Conservation (phyloP, 2,113 vertebrate species). For the Heloderma charlesbogerti region DNA sequence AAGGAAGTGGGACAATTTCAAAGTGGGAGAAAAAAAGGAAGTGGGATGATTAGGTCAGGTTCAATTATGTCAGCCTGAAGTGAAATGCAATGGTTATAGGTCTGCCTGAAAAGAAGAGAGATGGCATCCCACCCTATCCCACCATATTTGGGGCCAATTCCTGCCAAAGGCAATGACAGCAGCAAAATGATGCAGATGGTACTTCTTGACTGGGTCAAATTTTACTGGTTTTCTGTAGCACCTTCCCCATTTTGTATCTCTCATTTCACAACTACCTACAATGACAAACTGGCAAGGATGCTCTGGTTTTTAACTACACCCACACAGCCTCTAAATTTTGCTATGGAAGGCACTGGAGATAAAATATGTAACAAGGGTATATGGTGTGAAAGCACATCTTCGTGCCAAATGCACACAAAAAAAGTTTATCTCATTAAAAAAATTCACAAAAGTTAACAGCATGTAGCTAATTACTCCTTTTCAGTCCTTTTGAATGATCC, state of each 20-base stretch:
- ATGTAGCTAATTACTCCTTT: not conserved
- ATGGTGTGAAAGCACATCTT: not conserved
- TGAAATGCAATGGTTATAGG: not conserved
- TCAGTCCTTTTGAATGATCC: conserved; percentile 33
- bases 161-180: not conserved
- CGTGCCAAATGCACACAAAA: conserved; percentile 27
- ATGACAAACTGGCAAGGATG: not conserved
- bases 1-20: not conserved
- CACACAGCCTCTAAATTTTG: conserved; percentile 5
- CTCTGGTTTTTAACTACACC: conserved; percentile 8
- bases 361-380: conserved; percentile 11
- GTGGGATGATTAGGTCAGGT: not conserved
- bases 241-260: not conserved
- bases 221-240: not conserved
- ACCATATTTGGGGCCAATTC: not conserved
- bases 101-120: not conserved
- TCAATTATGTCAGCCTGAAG: not conserved
- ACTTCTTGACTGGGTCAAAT: not conserved
- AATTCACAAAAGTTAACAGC: conserved; percentile 21
- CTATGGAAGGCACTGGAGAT: accelerated
- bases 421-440: not conserved
- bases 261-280: not conserved
- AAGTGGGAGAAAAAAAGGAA: not conserved
- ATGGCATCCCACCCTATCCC: not conserved
- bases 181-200: not conserved